phyloP scores from a whole-genome alignment of 2,888 invertebrate species.

The Eupithecia abbreviata region DNA sequence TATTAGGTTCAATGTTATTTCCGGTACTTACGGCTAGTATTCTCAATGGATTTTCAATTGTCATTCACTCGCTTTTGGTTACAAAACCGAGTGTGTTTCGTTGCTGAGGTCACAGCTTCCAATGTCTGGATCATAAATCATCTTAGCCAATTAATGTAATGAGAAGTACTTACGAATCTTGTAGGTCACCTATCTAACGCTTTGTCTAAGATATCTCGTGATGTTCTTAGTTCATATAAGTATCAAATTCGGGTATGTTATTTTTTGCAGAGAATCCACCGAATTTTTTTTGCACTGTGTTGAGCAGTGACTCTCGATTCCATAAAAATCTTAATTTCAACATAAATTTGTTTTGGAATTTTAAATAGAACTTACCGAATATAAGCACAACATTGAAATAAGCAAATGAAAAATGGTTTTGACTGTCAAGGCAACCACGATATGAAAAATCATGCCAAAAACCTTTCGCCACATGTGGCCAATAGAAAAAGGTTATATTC shows the following conservation, averaged over 20 bases:
- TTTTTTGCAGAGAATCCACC: not conserved
- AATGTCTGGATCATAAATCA: not conserved
- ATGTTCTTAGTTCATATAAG: not conserved
- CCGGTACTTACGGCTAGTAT: not conserved
- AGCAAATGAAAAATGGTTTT: not conserved
- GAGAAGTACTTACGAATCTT: not conserved
- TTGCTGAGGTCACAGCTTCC: not conserved
- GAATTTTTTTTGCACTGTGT: not conserved
- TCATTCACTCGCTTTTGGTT: not conserved
- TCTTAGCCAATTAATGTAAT: not conserved
- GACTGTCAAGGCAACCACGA: not conserved
- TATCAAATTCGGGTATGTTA: not conserved
- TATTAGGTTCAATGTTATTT: not conserved
- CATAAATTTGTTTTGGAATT: not conserved
- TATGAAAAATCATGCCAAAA: not conserved
- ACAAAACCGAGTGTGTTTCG: not conserved
- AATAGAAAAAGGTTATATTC: slow-evolving; percentile 2
- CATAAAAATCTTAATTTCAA: not conserved
- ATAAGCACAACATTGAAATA: not conserved
- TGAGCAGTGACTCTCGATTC: not conserved
- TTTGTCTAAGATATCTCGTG: not conserved
- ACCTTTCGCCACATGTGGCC: not conserved
- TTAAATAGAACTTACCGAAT: not conserved
- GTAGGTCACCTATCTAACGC: not conserved
- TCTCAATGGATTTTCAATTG: slow-evolving; percentile 8